These are phyloP conservation scores for Coregonus clupeaformis DNA, from an alignment of 2,113 vertebrate species.

Conservation along the genomic window DNA sequence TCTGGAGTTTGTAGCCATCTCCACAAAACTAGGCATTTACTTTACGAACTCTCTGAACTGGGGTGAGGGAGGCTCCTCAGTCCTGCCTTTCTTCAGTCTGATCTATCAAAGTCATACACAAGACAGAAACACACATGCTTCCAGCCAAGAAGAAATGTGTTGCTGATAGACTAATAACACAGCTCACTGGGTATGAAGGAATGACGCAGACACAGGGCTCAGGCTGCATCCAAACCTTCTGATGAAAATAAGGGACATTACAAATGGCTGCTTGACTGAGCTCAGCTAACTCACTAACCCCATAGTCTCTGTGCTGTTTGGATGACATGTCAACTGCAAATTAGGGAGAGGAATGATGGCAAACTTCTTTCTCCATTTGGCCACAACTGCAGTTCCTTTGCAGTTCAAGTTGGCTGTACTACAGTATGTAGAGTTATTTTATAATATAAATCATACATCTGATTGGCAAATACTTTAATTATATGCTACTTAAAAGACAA, in stretches of 20 bases:
- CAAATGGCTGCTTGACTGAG: background rate
- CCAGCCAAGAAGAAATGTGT: slow-evolving; percentile 9
- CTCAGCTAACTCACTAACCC: slow-evolving; percentile 18
- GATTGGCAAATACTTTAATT: background rate
- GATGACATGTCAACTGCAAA: slow-evolving; percentile 13
- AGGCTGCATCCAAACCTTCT: background rate
- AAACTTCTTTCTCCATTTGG: background rate
- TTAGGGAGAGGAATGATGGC: slow-evolving; percentile 10
- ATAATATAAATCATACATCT: background rate
- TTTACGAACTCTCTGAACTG: background rate
- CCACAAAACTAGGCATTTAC: background rate
- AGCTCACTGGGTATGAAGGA: slow-evolving; percentile 4
- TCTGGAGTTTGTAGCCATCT: background rate
- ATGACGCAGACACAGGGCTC: background rate
- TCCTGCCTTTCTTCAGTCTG: background rate
- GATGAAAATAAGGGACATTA: slow-evolving; percentile 24
- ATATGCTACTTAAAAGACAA: background rate
- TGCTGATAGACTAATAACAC: slow-evolving; percentile 16
- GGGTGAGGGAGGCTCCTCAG: background rate
- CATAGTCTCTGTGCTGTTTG: slow-evolving; percentile 10
- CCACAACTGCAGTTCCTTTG: slow-evolving; percentile 6
- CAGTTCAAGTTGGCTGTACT: background rate
- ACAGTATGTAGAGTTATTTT: background rate
- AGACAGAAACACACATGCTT: background rate
- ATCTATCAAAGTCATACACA: slow-evolving; percentile 7